phyloP scores from a whole-genome alignment of 2,797 vertebrate species.

The Picus viridis region DNA sequence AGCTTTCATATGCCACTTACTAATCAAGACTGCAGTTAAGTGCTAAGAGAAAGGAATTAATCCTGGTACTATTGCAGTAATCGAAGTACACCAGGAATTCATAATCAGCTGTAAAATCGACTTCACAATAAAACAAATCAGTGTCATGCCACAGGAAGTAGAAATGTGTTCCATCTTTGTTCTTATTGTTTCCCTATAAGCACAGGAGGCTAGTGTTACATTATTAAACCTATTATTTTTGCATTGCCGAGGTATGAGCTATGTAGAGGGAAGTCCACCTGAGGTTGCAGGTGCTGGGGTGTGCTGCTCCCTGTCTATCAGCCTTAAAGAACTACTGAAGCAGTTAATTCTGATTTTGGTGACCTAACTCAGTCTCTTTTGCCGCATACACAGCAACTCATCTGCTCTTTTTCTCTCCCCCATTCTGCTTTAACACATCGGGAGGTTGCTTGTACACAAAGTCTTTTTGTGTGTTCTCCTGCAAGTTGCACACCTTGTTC shows the following conservation, averaged over 20 bases:
- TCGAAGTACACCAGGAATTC: conserved; percentile 22
- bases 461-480: not conserved
- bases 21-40: conserved; percentile 25
- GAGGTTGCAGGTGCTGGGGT: not conserved
- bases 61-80: conserved; percentile 35
- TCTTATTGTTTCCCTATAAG: not conserved
- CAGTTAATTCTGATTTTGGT: not conserved
- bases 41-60: conserved; percentile 22
- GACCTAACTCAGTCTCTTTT: not conserved
- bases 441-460: not conserved
- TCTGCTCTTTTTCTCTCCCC: not conserved
- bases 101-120: conserved; percentile 29
- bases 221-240: not conserved
- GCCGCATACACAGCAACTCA: not conserved
- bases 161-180: not conserved
- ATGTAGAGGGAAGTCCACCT: not conserved
- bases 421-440: not conserved
- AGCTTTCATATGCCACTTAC: not conserved
- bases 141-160: not conserved
- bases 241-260: not conserved
- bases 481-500: not conserved
- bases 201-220: accelerated
- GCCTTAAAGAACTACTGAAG: not conserved
- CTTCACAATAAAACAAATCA: conserved; percentile 30
- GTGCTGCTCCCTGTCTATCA: not conserved